These are phyloP conservation scores for Uromys caudimaculatus DNA, from an alignment of 2,797 vertebrate species.

Conservation along the genomic window DNA sequence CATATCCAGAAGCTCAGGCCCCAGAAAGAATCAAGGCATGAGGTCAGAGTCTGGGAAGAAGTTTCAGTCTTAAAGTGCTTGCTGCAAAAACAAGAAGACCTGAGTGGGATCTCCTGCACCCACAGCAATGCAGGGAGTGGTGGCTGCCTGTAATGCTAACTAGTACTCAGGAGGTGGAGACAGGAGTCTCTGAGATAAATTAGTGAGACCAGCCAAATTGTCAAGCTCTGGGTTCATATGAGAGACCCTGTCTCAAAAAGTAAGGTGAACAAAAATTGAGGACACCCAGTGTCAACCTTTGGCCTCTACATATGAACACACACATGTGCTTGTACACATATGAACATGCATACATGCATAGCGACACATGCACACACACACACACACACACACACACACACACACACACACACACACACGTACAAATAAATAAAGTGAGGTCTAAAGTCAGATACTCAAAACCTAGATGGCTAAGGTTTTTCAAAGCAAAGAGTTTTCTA, in stretches of 20 bases:
- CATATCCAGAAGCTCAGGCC: background rate
- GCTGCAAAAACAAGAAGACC: background rate
- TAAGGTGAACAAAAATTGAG: background rate
- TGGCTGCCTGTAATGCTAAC: background rate
- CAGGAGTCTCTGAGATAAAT: background rate
- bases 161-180: background rate
- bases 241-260: background rate
- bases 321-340: background rate
- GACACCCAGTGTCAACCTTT: background rate
- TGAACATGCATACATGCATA: background rate
- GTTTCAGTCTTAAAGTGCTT: background rate
- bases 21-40: constrained; percentile 5
- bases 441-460: constrained; percentile 50
- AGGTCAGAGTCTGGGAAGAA: background rate
- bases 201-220: background rate
- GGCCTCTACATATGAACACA: background rate
- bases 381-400: background rate
- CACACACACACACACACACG: background rate
- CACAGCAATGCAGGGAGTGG: background rate
- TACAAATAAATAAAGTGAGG: background rate
- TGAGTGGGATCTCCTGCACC: background rate
- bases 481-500: background rate
- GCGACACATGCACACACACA: background rate
- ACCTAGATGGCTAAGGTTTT: background rate
- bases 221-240: background rate